A percentile compares a stretch with the other conserved stretches of the same genome.
Conservation (phyloP, 2,113 vertebrate genomes). For the Herpetotheres cachinnans region DNA sequence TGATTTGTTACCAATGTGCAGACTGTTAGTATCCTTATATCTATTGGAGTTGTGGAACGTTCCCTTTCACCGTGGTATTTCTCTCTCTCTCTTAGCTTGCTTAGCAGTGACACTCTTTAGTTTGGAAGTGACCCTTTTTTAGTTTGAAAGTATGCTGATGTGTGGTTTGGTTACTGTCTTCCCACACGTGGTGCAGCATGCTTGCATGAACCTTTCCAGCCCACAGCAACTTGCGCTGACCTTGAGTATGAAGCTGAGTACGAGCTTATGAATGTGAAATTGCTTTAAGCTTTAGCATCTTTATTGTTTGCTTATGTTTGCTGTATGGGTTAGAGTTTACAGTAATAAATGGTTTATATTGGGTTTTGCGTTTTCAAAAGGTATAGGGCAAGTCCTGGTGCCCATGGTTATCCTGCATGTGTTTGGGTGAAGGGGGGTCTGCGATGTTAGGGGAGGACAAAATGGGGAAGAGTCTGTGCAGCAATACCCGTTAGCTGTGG, state of each 20-base stretch:
- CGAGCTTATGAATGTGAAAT: not conserved
- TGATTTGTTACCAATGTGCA: not conserved
- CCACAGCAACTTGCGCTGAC: not conserved
- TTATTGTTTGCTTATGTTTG: not conserved
- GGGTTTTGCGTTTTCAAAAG: not conserved
- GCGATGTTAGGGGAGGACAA: accelerated
- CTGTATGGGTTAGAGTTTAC: not conserved
- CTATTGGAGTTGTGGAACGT: not conserved
- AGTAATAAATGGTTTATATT: not conserved
- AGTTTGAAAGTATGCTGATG: not conserved
- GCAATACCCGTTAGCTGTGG: not conserved
- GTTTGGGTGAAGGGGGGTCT: not conserved
- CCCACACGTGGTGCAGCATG: accelerated
- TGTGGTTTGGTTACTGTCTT: not conserved
- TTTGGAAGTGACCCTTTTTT: not conserved
- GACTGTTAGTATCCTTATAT: not conserved
- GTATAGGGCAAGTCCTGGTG: not conserved
- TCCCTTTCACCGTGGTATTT: not conserved
- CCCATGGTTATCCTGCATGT: accelerated
- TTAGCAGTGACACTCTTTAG: not conserved
- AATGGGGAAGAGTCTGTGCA: not conserved
- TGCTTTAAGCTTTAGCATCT: not conserved
- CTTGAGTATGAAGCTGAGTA: not conserved
- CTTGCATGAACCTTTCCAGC: not conserved
- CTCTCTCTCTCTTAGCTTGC: not conserved